phyloP scores from a whole-genome alignment of 2,113 vertebrate species.

The Chamaea fasciata region DNA sequence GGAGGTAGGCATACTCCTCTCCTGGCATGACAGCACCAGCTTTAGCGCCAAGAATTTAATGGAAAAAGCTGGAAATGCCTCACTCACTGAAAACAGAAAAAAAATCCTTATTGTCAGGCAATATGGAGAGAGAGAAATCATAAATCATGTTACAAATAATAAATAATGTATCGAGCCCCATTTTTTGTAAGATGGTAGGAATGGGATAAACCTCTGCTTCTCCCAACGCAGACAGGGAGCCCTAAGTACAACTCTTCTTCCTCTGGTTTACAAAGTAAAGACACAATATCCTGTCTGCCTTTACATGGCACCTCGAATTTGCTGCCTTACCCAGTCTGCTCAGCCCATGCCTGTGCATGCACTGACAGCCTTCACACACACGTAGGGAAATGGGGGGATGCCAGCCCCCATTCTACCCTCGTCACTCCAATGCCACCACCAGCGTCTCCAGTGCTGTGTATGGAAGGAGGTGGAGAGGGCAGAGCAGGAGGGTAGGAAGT shows the following conservation, averaged over 20 bases:
- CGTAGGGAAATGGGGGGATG: fast-evolving
- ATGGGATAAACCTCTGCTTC: not conserved
- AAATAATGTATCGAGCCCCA: not conserved
- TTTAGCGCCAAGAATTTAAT: not conserved
- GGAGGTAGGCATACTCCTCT: not conserved
- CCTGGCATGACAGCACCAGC: not conserved
- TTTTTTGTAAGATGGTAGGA: not conserved
- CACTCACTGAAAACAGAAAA: not conserved
- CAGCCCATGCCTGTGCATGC: fast-evolving
- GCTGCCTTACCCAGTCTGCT: not conserved
- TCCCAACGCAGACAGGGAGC: not conserved
- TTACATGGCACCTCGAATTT: fast-evolving
- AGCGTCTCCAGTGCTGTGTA: not conserved
- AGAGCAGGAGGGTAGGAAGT: not conserved
- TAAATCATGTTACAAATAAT: not conserved
- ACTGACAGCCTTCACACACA: not conserved
- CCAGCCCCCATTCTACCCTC: not conserved
- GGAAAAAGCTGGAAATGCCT: not conserved
- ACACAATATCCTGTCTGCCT: not conserved
- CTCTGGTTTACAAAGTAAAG: not conserved
- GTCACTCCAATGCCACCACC: not conserved
- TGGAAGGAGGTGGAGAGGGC: fast-evolving
- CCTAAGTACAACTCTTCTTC: not conserved
- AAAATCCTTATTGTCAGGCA: not conserved
- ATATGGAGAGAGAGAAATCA: not conserved